Evolutionary conservation across 1,140 invertebrate genomes (phyloP).

Genomic region (Cotesia vestalis): DNA sequence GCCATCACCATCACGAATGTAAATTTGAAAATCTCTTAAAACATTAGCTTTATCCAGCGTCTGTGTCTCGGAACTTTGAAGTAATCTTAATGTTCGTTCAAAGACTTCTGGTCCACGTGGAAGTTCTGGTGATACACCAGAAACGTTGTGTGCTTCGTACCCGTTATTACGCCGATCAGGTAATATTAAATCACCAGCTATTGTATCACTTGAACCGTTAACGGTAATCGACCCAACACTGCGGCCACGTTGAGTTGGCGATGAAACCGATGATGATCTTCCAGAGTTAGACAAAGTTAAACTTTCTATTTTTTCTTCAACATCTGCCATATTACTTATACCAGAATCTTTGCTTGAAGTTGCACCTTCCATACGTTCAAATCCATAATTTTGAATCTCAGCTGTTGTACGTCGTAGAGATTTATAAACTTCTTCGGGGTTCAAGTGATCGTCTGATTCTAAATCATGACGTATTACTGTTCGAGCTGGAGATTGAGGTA

Average conservation of each 20-base stretch:
- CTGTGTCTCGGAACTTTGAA: conserved; percentile 52
- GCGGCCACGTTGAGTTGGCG: conserved; percentile 63
- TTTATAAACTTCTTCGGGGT: conserved; percentile 87
- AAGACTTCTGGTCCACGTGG: conserved; percentile 58
- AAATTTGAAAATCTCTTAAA: conserved; percentile 61
- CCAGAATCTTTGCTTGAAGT: conserved; percentile 89
- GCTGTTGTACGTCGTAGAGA: conserved; percentile 89
- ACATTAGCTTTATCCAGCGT: conserved; percentile 53
- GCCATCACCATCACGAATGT: conserved; percentile 58
- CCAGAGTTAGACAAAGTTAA: conserved; percentile 63
- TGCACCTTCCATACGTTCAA: conserved; percentile 77
- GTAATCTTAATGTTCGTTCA: conserved; percentile 56
- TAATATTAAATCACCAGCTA: conserved; percentile 61
- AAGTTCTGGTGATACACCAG: conserved; percentile 55
- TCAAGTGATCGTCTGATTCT: conserved; percentile 70
- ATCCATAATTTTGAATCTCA: conserved; percentile 91
- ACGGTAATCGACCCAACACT: conserved; percentile 56
- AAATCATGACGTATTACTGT: conserved; percentile 50
- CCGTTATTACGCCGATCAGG: conserved; percentile 63
- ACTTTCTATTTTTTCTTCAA: conserved; percentile 69
- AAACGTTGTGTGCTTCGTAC: conserved; percentile 58
- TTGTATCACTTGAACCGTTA: conserved; percentile 62
- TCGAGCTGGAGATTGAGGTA: conserved; percentile 59
- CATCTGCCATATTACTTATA: conserved; percentile 82
- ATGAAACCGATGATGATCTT: conserved; percentile 64